Evolutionary conservation across 2,888 invertebrate genomes (phyloP).

Genomic region (Hypena proboscidalis): DNA sequence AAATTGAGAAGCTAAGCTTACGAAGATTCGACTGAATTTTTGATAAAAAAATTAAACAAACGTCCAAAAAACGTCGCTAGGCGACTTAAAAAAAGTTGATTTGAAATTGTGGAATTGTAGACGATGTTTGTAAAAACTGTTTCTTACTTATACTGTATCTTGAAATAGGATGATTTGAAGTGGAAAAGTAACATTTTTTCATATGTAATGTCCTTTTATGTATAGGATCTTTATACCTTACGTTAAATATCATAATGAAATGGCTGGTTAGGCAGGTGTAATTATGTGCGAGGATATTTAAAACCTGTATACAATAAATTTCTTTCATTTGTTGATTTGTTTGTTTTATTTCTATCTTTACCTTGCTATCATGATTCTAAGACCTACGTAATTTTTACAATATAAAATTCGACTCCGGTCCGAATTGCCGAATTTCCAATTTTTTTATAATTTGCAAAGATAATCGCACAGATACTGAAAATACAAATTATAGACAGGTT

Average conservation of each 20-base stretch:
- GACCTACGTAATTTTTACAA: too few species aligned
- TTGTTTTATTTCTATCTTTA: conserved; percentile 67
- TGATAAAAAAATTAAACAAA: conserved; percentile 61
- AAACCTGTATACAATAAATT: conserved; percentile 86
- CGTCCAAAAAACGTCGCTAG: conserved; percentile 81
- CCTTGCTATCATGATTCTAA: not conserved
- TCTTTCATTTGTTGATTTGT: conserved; percentile 84
- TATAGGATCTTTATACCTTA: conserved; percentile 81
- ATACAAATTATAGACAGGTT: too few species aligned
- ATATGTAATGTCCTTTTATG: conserved; percentile 79
- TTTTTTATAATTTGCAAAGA: too few species aligned
- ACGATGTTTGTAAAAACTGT: conserved; percentile 57
- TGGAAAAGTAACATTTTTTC: conserved; percentile 62
- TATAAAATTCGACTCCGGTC: too few species aligned
- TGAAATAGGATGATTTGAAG: conserved; percentile 68
- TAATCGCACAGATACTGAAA: too few species aligned
- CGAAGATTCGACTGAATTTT: conserved; percentile 79
- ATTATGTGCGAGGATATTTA: conserved; percentile 82
- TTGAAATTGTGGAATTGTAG: conserved; percentile 82
- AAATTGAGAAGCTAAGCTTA: conserved; percentile 66
- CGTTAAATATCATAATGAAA: conserved; percentile 78
- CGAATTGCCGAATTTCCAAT: too few species aligned
- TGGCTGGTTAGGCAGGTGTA: conserved; percentile 82
- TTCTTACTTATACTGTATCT: conserved; percentile 72
- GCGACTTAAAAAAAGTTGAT: conserved; percentile 73